Base-by-base conservation (phyloP, 2,888 invertebrate species). In the Hermaeophaga mercurialis region DNA sequence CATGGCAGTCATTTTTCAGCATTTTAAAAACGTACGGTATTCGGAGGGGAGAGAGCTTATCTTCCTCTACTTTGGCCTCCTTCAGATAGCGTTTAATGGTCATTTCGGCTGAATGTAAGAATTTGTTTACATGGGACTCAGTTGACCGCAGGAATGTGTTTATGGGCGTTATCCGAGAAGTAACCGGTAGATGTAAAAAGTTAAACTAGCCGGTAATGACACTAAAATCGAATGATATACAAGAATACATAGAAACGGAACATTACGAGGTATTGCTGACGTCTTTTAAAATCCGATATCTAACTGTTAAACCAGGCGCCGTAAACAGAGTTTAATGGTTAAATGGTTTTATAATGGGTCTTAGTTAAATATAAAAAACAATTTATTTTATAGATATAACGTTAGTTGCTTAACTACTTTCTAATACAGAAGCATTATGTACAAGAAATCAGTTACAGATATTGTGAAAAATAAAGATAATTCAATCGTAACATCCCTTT, bases 21-120 rank as follows among this genome's bases (percentile, higher is more conserved):
- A 45, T 50, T 45, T 36, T 19, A 24, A 49, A 45, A 26, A 49
- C 31, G 44, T 26, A 31, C 26, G 52, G 52, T 41, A 57, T 57
- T 53, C 18, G 7, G 26, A n/a, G 18, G 22, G 6, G n/a, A n/a
- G n/a, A 28, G 14, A 11, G 33, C 2, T 33, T 36, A 3, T 17
- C 15, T 36, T 7, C 17, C 15, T 36, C 17, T 31, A 5, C 31
- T 31, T 31, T 31, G 4, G 36, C 17, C 17, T 15, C 24, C 8
- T 43, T 24, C 24, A 26, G 14, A 26, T 24, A 12, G 14, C 36
- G 43, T 41, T 50, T 50, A 50, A 50, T 41, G 50, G 19, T 28
- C 39, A 31, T 50, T 50, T 50, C 50, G 41, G 50, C 12, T n/a
- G 50, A 19, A 33, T 50, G 26, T 50, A 41, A 41, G 41, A 50